These are phyloP conservation scores for Psococerastis gibbosa DNA, from an alignment of 2,888 invertebrate genomes.

Conservation along the genomic window DNA sequence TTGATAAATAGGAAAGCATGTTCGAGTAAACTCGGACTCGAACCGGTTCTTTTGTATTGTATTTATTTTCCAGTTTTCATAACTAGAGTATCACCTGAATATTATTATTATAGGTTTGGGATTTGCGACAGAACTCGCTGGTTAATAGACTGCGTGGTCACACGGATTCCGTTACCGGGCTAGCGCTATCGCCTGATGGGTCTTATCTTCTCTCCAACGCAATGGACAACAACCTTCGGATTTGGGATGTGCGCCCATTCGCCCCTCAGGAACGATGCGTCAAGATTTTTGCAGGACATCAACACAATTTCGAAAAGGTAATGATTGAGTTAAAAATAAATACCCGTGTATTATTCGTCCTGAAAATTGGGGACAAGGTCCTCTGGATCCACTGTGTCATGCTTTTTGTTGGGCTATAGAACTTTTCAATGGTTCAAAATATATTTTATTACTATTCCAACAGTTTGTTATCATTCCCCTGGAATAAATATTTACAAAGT, in stretches of 20 bases:
- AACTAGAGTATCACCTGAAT: neutral
- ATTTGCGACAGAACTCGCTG: conserved; percentile 71
- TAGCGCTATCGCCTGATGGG: conserved; percentile 67
- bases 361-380: no score
- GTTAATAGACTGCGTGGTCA: conserved; percentile 80
- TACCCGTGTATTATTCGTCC: no score
- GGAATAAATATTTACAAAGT: no score
- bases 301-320: conserved; percentile 90
- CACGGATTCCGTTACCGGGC: conserved; percentile 83
- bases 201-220: conserved; percentile 86
- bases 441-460: no score
- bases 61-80: conserved; percentile 6
- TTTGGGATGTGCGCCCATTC: conserved; percentile 95
- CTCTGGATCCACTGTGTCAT: no score
- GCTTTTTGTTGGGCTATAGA: no score
- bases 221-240: conserved; percentile 89
- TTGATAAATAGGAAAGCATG: no score
- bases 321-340: no score
- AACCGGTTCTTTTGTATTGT: neutral
- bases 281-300: conserved; percentile 80
- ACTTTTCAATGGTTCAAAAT: no score
- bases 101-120: conserved; percentile 50
- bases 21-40: no score
- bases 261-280: conserved; percentile 85
- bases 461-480: no score